Base-by-base conservation (phyloP, 2,797 vertebrate species). In the Oreochromis grahami region DNA sequence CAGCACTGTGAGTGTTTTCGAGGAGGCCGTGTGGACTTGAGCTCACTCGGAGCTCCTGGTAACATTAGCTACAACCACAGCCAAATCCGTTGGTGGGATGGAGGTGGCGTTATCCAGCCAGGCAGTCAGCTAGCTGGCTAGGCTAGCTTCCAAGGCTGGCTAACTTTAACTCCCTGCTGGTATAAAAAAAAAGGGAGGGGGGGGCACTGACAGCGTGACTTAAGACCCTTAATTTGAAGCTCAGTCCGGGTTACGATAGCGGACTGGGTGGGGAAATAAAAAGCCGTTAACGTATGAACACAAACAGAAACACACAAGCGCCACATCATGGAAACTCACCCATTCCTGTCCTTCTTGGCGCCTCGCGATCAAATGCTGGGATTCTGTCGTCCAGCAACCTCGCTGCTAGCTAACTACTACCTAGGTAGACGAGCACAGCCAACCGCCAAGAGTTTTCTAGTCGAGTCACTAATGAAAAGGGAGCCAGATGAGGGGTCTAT, bases 251-350 rank as follows among this genome's bases (percentile, higher is more conserved):
- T 10, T 32, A 19, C 43, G 9, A 29, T 72, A 48, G 9, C 41
- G 43, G 41, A 9, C 41, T 72, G 41, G 68, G 41, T 41, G n/a
- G 11, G 43, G 65, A 50, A 77, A 77, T 19, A 77, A 41, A 29
- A 11, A 74, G 24, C 43, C 43, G 24, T 50, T 74, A 74, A 74
- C 43, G 26, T 50, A n/a, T 19, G 17, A 32, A 48, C 36, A 68
- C 21, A 72, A 17, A 48, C 45, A 65, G 14, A 38, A 13, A 41
- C 77, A 86, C 78, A 85, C 48, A 76, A 74, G 63, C 91, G 92
- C 93, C 92, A 93, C 93, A 94, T 94, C 92, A 94, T 86, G 92
- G 92, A 88, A 93, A 96, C 96, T 96, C 92, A 97, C 96, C 96
- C 96, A 97, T 97, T 93, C 90, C 93, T 90, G 93, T 87, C 86